phyloP scores from a whole-genome alignment of 1,140 invertebrate species.

The Micrasema longulum region DNA sequence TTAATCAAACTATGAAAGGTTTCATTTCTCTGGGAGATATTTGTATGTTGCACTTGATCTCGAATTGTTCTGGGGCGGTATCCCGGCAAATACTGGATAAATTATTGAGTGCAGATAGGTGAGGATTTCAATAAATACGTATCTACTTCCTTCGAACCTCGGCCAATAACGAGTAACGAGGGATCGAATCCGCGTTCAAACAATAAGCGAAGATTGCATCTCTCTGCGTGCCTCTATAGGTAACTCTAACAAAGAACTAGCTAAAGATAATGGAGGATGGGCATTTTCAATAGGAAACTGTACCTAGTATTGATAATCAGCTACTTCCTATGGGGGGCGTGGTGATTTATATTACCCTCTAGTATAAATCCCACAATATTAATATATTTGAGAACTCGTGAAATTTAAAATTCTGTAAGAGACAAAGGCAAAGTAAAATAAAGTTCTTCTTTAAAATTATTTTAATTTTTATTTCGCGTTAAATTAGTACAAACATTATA shows the following conservation, averaged over 20 bases:
- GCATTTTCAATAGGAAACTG: conserved; percentile 17
- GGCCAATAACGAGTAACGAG: background rate
- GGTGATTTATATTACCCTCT: background rate
- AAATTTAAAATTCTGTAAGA: too few relatives aligned
- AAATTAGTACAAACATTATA: too few relatives aligned
- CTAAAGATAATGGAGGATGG: background rate
- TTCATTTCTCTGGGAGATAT: too few relatives aligned
- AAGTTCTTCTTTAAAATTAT: too few relatives aligned
- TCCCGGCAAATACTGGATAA: conserved; percentile 9
- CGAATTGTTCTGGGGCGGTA: too few relatives aligned
- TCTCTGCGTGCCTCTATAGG: background rate
- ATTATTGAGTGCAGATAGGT: background rate
- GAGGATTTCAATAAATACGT: conserved; percentile 3
- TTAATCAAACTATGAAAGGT: too few relatives aligned
- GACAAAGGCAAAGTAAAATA: too few relatives aligned
- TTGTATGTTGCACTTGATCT: too few relatives aligned
- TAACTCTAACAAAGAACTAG: background rate
- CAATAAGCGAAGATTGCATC: conserved; percentile 23
- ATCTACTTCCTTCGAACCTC: too few relatives aligned
- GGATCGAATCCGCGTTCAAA: background rate
- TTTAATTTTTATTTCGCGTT: too few relatives aligned
- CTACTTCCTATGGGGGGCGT: conserved; percentile 10
- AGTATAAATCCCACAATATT: too few relatives aligned
- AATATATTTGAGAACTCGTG: too few relatives aligned
- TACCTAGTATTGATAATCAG: conserved; percentile 3